Conservation (phyloP, 2,113 vertebrate genomes). For the Tenrec ecaudatus region DNA sequence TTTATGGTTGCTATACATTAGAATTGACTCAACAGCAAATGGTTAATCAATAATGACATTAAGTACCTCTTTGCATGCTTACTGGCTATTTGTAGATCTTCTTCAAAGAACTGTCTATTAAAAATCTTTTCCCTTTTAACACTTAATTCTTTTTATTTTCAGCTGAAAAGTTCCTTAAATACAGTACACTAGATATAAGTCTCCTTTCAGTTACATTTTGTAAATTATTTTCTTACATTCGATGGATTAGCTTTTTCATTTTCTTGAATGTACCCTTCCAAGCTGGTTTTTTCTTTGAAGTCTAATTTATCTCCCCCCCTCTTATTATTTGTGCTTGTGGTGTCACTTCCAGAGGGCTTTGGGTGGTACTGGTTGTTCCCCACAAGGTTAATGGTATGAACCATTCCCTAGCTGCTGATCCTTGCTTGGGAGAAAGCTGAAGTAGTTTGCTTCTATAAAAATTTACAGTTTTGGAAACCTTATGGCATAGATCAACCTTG, state of each 20-base stretch:
- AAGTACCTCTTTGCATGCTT: background rate
- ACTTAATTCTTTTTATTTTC: background rate
- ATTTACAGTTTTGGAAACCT: too few species aligned
- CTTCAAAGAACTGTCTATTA: background rate
- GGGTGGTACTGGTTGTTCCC: too few species aligned
- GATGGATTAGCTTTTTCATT: background rate
- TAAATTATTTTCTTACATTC: background rate
- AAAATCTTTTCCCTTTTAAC: constrained; percentile 6
- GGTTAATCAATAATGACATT: background rate
- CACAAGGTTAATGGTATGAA: too few species aligned
- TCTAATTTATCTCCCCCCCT: background rate
- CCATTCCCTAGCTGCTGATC: too few species aligned
- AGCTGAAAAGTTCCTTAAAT: constrained; percentile 6
- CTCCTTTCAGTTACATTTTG: constrained; percentile 13
- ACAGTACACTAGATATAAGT: background rate
- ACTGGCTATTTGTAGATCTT: background rate
- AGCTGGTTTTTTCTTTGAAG: background rate
- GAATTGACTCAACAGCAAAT: background rate
- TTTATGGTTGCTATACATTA: background rate
- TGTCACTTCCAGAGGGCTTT: too few species aligned
- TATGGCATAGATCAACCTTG: too few species aligned
- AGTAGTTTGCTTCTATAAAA: too few species aligned
- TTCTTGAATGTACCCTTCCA: background rate
- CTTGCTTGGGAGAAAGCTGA: too few species aligned
- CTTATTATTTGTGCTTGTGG: background rate